These are phyloP conservation scores for Rutilus rutilus DNA, from an alignment of 2,113 vertebrate genomes.

Conservation along the genomic window DNA sequence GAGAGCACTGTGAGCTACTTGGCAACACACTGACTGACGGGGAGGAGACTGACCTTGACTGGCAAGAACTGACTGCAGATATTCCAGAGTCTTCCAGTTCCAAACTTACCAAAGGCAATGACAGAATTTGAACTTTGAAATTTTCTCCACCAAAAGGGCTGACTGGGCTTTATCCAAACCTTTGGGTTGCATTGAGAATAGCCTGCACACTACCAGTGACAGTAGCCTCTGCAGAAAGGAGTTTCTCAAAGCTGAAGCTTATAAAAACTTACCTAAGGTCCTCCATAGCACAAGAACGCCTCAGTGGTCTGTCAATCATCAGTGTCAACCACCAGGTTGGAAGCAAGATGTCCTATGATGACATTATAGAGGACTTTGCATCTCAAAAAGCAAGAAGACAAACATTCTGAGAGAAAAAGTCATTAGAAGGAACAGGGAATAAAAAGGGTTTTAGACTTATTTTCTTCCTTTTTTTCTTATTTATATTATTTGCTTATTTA, in stretches of 20 bases:
- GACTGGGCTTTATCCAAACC: constrained; percentile 60
- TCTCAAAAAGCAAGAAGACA: not conserved
- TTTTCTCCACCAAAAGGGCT: constrained; percentile 46
- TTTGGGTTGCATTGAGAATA: constrained; percentile 54
- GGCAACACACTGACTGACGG: no score
- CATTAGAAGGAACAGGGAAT: not conserved
- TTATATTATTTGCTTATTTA: no score
- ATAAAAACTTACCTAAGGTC: constrained; percentile 60
- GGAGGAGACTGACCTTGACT: not conserved
- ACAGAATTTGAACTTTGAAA: not conserved
- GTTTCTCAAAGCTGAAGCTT: constrained; percentile 59
- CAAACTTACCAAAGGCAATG: not conserved
- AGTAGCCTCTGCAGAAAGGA: constrained; percentile 61
- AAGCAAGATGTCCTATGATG: constrained; percentile 40
- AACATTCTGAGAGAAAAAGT: not conserved
- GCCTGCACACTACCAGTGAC: constrained; percentile 58
- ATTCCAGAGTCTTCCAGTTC: not conserved
- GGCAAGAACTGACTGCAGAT: not conserved
- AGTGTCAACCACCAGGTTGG: constrained; percentile 32
- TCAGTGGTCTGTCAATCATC: constrained; percentile 47
- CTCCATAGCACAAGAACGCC: constrained; percentile 62
- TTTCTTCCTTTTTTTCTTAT: no score
- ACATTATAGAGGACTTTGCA: constrained; percentile 43
- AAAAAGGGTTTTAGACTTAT: no score
- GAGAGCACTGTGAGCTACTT: no score